Base-by-base conservation (phyloP, 2,113 vertebrate species). In the Todiramphus chloris region DNA sequence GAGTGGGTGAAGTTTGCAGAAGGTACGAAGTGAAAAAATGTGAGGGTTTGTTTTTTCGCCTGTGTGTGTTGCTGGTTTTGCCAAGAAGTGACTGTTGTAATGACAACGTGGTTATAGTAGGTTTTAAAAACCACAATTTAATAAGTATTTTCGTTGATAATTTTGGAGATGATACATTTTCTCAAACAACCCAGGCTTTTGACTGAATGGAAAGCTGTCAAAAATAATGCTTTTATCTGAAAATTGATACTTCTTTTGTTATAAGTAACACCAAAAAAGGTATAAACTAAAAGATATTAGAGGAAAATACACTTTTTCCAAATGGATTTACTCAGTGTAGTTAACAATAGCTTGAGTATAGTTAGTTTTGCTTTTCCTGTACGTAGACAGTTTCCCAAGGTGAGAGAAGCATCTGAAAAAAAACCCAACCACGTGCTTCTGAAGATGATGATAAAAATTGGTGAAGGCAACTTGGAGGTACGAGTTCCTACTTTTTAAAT, bases 401-500 rank as follows among this genome's bases (percentile, higher is more conserved):
- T 90, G 83, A 96, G 73, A 89, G 78, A 81, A 92, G 41, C 58
- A 60, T 89, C 88, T 86, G 70, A 93, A 74, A 53, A 53, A 63
- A 59, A 37, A 0, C 1, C 33, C 63, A 56, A 31, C 35, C 43
- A n/a, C 30, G 5, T 60, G 75, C 44, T 64, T 82, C 1, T n/a
- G 68, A 80, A 51, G 72, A 66, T 25, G 72, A 66, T 62, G 27
- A 51, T 60, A 64, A 72, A 85, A 72, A 31, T 23, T 35, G 41
- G 7, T 93, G 41, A 28, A 48, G 56, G 39, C 63, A 85, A 12
- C 67, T 89, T 5, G 3, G 62, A 86, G 69, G 43, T 68, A 23
- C 9, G 74, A 83, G 64, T 89, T 83, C 78, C 58, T 89, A 63
- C 92, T 97, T 94, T 69, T 87, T n/a, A 83, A 94, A 74, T 86